Evolutionary conservation across 1,140 invertebrate species (phyloP), one percentile per base, ranked within the genome.

Genomic region (Nasonia giraulti): DNA sequence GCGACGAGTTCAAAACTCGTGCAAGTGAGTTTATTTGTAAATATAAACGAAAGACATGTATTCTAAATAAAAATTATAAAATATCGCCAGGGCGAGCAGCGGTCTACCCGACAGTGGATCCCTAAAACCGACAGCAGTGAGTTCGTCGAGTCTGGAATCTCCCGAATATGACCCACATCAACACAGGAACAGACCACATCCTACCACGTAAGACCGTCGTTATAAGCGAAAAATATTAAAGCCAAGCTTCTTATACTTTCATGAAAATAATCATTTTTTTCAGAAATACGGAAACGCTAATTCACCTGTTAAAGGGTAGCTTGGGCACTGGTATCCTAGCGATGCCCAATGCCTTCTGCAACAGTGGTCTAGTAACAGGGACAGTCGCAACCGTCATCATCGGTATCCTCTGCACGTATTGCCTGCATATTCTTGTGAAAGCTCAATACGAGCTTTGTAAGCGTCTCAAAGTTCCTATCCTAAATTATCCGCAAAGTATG

Each of bases 281-380:
- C 89, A 97, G 96, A 78, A 97, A 97, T 92, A 92, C 92, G 40
- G 96, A 97, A 84, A 97, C 97, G 0, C 93, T 97, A 86, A 95
- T 97, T 86, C 97, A 98, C 90, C 91, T 98, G 85, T 90, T 97
- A 27, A 98, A 98, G 89, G 97, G 96, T 33, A 98, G 97, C 89
- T 94, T 98, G 80, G 98, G 98, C 8, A 98, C 97, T 0, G 97
- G 98, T 8, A 97, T 98, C 73, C 90, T 98, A 75, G 97, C 97
- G 23, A 98, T 98, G 96, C 97, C 97, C 3, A 95, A 96, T 89
- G 97, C 97, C 0, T 96, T 98, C 86, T 93, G 93, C 75, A 95
- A 98, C 90, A 94, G 97, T 68, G 97, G 98, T 40, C 94, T 97
- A 69, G 76, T 95, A 1, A 92, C 95, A 44, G 96, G 96, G 23